These are phyloP conservation scores for Diadumene lineata DNA, from an alignment of 92 coral and sea anemone genomes.

Conservation along the genomic window DNA sequence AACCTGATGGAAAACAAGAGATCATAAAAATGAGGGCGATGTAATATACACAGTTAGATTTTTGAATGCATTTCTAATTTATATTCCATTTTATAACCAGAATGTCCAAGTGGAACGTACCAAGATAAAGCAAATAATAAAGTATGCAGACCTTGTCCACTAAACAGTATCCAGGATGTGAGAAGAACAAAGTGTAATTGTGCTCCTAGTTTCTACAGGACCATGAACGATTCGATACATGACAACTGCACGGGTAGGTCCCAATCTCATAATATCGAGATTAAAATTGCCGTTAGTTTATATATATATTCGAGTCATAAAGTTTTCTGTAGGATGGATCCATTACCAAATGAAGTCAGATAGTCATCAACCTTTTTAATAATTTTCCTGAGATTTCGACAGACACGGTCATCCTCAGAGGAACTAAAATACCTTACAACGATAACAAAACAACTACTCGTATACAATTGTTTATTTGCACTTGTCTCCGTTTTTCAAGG, in stretches of 20 bases:
- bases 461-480: too few species aligned
- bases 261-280: background rate
- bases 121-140: conserved; percentile 41
- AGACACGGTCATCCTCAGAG: too few species aligned
- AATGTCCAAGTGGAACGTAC: conserved; percentile 50
- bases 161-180: conserved; percentile 32
- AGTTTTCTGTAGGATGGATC: too few species aligned
- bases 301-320: too few species aligned
- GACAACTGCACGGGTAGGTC: conserved; percentile 59
- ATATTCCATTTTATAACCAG: conserved; percentile 15
- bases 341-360: too few species aligned
- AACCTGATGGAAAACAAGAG: background rate
- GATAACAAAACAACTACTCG: too few species aligned
- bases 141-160: conserved; percentile 61
- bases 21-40: background rate
- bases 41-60: too few species aligned
- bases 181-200: conserved; percentile 58
- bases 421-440: too few species aligned
- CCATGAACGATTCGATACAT: conserved; percentile 22
- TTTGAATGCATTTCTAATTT: too few species aligned
- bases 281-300: background rate
- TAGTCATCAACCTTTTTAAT: too few species aligned
- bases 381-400: too few species aligned
- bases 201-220: conserved; percentile 38
- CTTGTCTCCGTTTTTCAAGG: conserved; percentile 44